A percentile compares a stretch with the other conserved stretches of the same genome.
phyloP scores from a whole-genome alignment of 2,888 invertebrate species.

The Rhagium mordax region DNA sequence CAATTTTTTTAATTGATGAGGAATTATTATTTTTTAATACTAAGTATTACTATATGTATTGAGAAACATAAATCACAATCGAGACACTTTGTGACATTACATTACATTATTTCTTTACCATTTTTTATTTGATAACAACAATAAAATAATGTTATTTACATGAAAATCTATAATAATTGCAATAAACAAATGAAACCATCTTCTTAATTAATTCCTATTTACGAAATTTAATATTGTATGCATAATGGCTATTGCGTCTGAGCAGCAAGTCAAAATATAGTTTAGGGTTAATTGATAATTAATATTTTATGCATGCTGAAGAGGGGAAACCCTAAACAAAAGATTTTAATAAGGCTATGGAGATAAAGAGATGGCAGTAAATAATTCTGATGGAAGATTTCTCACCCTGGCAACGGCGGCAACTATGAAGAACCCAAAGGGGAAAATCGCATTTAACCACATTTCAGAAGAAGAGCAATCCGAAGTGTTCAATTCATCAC shows the following conservation, averaged over 20 bases:
- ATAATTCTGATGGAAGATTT: not conserved
- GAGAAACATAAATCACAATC: no score
- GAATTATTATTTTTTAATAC: no score
- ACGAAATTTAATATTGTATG: not conserved
- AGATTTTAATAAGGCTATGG: not conserved
- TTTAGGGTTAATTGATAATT: not conserved
- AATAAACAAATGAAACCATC: not conserved
- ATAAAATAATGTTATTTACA: not conserved
- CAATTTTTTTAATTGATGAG: no score
- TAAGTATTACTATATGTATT: no score
- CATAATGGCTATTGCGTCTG: not conserved
- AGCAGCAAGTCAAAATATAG: not conserved
- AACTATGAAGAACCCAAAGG: slow-evolving; percentile 42
- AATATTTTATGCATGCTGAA: not conserved
- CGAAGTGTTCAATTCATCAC: slow-evolving; percentile 26
- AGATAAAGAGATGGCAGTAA: not conserved
- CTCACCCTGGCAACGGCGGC: slow-evolving; percentile 42
- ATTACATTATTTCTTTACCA: no score
- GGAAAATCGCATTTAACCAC: slow-evolving; percentile 45
- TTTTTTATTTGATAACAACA: no score
- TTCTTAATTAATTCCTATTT: not conserved
- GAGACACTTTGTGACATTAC: no score
- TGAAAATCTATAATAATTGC: not conserved
- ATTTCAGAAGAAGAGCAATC: slow-evolving; percentile 35
- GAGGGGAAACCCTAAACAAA: not conserved